Evolutionary conservation across 2,888 invertebrate species (phyloP).

Genomic region (Oxystoma pomonae): DNA sequence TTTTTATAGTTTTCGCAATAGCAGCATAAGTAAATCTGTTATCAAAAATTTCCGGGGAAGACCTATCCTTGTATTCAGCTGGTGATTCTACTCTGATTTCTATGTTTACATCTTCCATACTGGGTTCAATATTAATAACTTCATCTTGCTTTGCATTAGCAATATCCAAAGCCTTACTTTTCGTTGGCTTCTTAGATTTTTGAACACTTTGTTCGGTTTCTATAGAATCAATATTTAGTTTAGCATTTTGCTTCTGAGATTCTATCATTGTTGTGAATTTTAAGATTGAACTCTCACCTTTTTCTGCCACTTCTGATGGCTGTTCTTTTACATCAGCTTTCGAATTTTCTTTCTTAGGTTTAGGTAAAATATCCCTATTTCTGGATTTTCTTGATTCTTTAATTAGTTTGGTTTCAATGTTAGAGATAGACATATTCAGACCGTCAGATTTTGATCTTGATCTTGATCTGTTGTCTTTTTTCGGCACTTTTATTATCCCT

Average conservation of each 20-base stretch:
- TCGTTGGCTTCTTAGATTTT: no score
- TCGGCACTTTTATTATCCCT: constrained; percentile 49
- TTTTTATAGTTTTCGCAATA: constrained; percentile 8
- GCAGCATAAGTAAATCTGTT: constrained; percentile 14
- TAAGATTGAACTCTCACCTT: background rate
- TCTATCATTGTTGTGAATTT: background rate
- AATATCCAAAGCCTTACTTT: no score
- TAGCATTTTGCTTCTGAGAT: background rate
- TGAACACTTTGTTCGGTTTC: constrained; percentile 1
- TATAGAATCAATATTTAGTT: background rate
- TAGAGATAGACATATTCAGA: no score
- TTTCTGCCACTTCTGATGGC: background rate
- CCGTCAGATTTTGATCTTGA: constrained; percentile 52
- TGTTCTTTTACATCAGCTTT: background rate
- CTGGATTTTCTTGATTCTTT: constrained; percentile 26
- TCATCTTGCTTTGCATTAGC: background rate
- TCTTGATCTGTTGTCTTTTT: constrained; percentile 50
- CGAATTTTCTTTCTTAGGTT: background rate
- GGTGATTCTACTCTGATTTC: background rate
- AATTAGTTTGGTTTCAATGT: constrained; percentile 14
- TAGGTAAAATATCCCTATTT: constrained; percentile 24
- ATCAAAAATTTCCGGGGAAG: constrained; percentile 4
- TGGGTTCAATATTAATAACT: background rate
- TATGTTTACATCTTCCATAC: background rate
- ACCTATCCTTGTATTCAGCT: background rate